These are phyloP conservation scores for Leptodactylus fallax DNA, from an alignment of 2,797 vertebrate genomes.

Conservation along the genomic window DNA sequence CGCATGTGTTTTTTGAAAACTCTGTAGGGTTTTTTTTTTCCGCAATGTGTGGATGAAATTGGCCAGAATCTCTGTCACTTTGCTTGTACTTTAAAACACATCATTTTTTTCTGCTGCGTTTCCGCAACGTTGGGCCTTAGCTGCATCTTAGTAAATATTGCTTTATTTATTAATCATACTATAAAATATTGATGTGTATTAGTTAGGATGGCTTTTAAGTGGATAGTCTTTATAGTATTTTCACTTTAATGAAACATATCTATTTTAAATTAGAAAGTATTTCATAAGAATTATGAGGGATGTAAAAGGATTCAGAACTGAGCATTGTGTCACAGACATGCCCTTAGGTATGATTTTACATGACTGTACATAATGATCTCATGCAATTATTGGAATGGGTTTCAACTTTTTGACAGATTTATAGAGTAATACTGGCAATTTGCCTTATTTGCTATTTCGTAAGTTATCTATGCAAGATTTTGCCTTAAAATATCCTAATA, in stretches of 20 bases:
- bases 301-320: neutral
- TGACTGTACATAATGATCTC: slow-evolving; percentile 18
- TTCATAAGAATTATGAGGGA: neutral
- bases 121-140: no score
- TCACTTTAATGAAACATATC: neutral
- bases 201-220: neutral
- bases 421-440: neutral
- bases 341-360: neutral
- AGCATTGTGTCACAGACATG: neutral
- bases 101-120: no score
- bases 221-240: neutral
- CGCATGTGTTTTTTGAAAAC: no score
- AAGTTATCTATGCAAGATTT: neutral
- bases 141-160: no score
- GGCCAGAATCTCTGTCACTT: no score
- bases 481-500: neutral
- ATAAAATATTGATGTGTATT: neutral
- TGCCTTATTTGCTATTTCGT: neutral
- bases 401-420: slow-evolving; percentile 13
- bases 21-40: no score
- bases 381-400: neutral
- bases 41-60: no score
- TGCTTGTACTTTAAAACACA: no score
- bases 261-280: neutral
- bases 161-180: no score